Percentiles rank a stretch among this genome's conserved stretches.
Conservation (phyloP, 2,797 vertebrate species). For the Alcedo quadribrachys region DNA sequence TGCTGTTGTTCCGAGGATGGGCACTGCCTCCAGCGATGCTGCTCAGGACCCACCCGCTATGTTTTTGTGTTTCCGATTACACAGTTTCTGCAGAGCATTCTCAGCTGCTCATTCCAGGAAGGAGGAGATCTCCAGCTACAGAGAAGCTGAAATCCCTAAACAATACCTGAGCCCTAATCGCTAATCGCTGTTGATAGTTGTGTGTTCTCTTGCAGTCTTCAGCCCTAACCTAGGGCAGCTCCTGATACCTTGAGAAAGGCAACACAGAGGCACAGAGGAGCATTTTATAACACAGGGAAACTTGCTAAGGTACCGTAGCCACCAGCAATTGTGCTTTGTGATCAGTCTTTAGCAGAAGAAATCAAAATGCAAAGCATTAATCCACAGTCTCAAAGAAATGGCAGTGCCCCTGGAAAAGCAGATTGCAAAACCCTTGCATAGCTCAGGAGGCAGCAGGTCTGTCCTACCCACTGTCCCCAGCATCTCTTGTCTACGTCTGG, state of each 20-base stretch:
- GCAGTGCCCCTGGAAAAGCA: not conserved
- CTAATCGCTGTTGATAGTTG: not conserved
- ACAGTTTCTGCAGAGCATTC: not conserved
- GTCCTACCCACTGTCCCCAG: not conserved
- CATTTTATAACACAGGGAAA: not conserved
- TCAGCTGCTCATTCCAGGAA: not conserved
- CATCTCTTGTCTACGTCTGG: not conserved
- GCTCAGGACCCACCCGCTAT: not conserved
- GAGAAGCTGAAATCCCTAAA: constrained; percentile 9
- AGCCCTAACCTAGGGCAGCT: not conserved
- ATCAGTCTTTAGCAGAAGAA: not conserved
- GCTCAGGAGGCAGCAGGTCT: not conserved
- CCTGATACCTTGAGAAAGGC: not conserved
- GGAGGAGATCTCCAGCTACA: not conserved
- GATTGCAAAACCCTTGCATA: not conserved
- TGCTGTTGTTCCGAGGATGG: not conserved
- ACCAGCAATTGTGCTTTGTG: not conserved
- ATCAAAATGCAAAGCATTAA: not conserved
- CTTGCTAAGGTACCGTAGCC: not conserved
- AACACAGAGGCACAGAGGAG: not conserved
- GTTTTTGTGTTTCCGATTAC: not conserved
- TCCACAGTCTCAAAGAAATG: not conserved
- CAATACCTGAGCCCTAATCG: not conserved
- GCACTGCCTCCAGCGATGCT: not conserved
- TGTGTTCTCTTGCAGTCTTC: not conserved